A percentile compares a stretch with the other conserved stretches of the same genome.
phyloP scores from a whole-genome alignment of 2,888 invertebrate species.

The Adelphocoris suturalis region DNA sequence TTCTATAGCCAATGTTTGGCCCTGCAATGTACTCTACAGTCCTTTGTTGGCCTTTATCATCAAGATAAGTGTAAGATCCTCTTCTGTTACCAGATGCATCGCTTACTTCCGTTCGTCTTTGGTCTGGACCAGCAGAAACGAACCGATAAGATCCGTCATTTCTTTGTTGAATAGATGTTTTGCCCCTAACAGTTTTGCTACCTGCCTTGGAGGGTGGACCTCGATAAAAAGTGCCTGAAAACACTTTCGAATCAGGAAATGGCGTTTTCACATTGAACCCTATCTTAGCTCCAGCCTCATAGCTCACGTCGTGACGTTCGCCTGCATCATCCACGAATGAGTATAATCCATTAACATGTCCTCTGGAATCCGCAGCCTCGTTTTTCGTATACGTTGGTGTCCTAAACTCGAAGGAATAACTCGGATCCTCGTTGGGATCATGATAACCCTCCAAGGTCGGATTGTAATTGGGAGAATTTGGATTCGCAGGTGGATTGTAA shows the following conservation, averaged over 20 bases:
- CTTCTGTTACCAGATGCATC: conserved; percentile 86
- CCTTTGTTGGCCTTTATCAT: conserved; percentile 87
- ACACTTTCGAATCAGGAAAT: conserved; percentile 82
- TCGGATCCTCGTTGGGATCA: conserved; percentile 88
- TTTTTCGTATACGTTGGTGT: conserved; percentile 85
- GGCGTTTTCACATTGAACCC: conserved; percentile 88
- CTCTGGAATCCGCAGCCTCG: conserved; percentile 84
- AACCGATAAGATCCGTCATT: conserved; percentile 88
- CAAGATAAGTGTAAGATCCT: conserved; percentile 88
- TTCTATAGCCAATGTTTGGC: conserved; percentile 88
- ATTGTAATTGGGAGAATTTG: conserved; percentile 77
- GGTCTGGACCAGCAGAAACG: conserved; percentile 88
- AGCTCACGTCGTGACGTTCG: conserved; percentile 87
- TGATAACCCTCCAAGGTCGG: conserved; percentile 86
- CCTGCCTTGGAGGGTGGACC: conserved; percentile 82
- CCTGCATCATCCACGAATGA: conserved; percentile 88
- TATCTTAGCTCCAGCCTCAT: conserved; percentile 87
- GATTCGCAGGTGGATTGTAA: conserved; percentile 77
- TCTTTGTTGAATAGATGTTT: conserved; percentile 86
- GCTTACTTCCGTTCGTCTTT: conserved; percentile 86
- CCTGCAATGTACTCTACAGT: conserved; percentile 90
- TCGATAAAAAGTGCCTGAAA: conserved; percentile 81
- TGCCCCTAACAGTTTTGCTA: conserved; percentile 80
- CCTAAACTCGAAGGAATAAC: conserved; percentile 85
- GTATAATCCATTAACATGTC: conserved; percentile 84